Evolutionary conservation across 92 coral and sea anemone species (phyloP).

Genomic region (Porites evermanni): DNA sequence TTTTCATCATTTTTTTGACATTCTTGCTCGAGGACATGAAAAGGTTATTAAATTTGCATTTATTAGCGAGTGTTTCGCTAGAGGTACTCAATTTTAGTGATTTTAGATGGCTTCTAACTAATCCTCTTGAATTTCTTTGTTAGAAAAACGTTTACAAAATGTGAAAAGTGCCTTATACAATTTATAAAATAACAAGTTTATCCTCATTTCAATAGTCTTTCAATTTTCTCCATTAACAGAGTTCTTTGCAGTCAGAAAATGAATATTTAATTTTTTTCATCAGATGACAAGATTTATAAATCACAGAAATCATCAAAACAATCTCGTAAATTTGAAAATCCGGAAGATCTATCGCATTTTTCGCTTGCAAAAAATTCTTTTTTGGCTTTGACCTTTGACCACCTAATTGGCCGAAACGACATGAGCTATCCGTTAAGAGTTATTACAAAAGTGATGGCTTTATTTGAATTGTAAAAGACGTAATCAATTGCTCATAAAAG

Average conservation of each 20-base stretch:
- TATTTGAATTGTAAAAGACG: slow-evolving; percentile 33
- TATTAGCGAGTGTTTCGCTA: neutral
- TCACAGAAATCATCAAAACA: neutral
- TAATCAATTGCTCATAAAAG: neutral
- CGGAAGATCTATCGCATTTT: neutral
- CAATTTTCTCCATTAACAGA: neutral
- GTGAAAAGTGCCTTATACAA: neutral
- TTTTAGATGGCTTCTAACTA: too few relatives aligned
- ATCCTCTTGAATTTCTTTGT: neutral
- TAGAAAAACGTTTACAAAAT: neutral
- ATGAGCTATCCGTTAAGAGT: neutral
- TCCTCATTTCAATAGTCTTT: neutral
- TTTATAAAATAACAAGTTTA: neutral
- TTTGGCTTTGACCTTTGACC: slow-evolving; percentile 31
- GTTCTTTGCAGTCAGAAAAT: neutral
- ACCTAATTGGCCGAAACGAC: slow-evolving; percentile 13
- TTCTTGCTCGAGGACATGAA: slow-evolving; percentile 17
- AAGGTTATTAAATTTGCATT: neutral
- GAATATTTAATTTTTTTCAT: neutral
- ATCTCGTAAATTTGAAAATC: neutral
- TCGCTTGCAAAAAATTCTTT: neutral
- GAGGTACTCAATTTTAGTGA: neutral
- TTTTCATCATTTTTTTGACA: slow-evolving; percentile 17
- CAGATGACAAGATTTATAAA: neutral
- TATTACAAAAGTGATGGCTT: neutral